Percentiles rank a stretch among this genome's conserved stretches.
phyloP scores from a whole-genome alignment of 2,888 invertebrate genomes.

The Lottia scabra region DNA sequence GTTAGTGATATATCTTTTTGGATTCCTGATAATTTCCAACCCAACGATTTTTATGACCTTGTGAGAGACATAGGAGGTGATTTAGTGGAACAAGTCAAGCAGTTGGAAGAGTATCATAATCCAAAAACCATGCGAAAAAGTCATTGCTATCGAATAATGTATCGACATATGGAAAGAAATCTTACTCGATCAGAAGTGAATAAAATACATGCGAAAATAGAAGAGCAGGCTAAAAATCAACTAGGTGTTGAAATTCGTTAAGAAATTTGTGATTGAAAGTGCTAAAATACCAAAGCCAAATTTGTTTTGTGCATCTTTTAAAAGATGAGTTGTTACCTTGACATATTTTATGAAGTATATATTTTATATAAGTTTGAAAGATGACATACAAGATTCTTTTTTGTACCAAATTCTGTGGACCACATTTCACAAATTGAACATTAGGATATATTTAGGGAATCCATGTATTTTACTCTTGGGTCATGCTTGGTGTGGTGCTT shows the following conservation, averaged over 20 bases:
- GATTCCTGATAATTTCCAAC: slow-evolving; percentile 77
- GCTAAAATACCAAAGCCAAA: too few relatives aligned
- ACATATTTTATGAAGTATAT: too few relatives aligned
- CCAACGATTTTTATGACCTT: slow-evolving; percentile 81
- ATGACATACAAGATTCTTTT: too few relatives aligned
- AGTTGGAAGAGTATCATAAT: slow-evolving; percentile 88
- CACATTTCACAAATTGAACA: too few relatives aligned
- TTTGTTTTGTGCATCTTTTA: too few relatives aligned
- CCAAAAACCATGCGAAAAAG: slow-evolving; percentile 86
- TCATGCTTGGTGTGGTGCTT: too few relatives aligned
- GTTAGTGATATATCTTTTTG: slow-evolving; percentile 96
- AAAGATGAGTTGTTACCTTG: too few relatives aligned
- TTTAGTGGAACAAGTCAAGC: slow-evolving; percentile 89
- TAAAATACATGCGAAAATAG: slow-evolving; percentile 82
- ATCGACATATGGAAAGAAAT: slow-evolving; percentile 91
- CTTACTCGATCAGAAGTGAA: slow-evolving; percentile 90
- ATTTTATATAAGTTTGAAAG: too few relatives aligned
- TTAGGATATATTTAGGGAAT: too few relatives aligned
- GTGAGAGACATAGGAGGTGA: slow-evolving; percentile 90
- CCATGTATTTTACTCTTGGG: too few relatives aligned
- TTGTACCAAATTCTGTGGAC: too few relatives aligned
- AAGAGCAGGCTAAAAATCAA: slow-evolving; percentile 71
- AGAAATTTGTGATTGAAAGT: too few relatives aligned
- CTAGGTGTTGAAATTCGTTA: slow-evolving; percentile 71
- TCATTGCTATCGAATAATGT: slow-evolving; percentile 91